Percentiles rank a stretch among this genome's conserved stretches.
These are phyloP conservation scores for Dolichoris vasculosae DNA, from an alignment of 1,140 invertebrate genomes.

Conservation along the genomic window DNA sequence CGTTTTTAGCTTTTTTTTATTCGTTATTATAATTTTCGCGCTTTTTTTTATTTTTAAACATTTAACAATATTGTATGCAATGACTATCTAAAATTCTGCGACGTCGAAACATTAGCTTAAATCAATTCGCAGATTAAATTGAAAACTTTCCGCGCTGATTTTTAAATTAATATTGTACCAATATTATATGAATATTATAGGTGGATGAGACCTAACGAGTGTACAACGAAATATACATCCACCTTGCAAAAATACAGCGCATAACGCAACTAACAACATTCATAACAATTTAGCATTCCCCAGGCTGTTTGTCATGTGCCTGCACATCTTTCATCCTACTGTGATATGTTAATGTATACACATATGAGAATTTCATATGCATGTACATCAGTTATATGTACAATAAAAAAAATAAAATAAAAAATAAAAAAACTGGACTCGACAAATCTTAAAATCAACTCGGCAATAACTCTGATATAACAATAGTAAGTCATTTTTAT, in stretches of 20 bases:
- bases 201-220: slow-evolving; percentile 46
- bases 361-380: slow-evolving; percentile 35
- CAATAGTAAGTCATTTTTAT: slow-evolving; percentile 44
- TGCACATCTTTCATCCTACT: slow-evolving; percentile 50
- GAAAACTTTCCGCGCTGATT: slow-evolving; percentile 21
- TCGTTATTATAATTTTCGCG: slow-evolving; percentile 35
- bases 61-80: slow-evolving; percentile 42
- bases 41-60: slow-evolving; percentile 34
- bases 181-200: slow-evolving; percentile 37
- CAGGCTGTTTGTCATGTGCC: slow-evolving; percentile 54
- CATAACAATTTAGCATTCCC: slow-evolving; percentile 60
- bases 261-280: slow-evolving; percentile 63
- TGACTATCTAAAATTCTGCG: slow-evolving; percentile 49
- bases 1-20: slow-evolving; percentile 49
- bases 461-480: slow-evolving; percentile 39
- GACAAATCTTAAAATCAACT: slow-evolving; percentile 45
- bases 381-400: slow-evolving; percentile 29
- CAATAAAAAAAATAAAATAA: neutral
- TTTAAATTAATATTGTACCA: slow-evolving; percentile 35
- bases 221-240: slow-evolving; percentile 49
- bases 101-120: slow-evolving; percentile 16
- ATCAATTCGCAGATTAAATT: slow-evolving; percentile 29
- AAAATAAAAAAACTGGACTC: slow-evolving; percentile 40
- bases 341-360: slow-evolving; percentile 39
- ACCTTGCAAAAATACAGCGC: slow-evolving; percentile 50